Percentiles rank a stretch among this genome's conserved stretches.
Conservation (phyloP, 2,888 invertebrate species). For the Athalia rosae region DNA sequence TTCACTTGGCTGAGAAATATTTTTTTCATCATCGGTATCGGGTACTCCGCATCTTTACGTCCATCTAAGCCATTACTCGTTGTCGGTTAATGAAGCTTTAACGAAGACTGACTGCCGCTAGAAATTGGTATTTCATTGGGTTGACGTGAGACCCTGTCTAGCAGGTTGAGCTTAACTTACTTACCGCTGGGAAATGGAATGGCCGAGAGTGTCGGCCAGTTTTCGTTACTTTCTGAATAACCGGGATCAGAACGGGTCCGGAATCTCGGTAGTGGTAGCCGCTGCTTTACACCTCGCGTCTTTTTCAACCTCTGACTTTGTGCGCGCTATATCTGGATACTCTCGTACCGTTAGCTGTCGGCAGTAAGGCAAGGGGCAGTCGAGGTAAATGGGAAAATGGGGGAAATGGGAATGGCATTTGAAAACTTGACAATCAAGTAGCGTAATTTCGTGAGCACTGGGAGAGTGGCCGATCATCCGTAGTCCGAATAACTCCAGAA, state of each 20-base stretch:
- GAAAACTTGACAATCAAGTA: conserved; percentile 34
- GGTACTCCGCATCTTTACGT: too few species aligned
- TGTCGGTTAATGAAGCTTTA: conserved; percentile 39
- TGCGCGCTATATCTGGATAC: neutral
- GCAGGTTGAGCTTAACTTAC: conserved; percentile 35
- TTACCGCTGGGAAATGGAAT: conserved; percentile 2
- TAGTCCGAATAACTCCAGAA: neutral
- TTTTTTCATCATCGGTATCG: too few species aligned
- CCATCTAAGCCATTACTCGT: conserved; percentile 28
- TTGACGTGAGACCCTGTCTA: conserved; percentile 31
- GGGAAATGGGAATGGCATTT: neutral
- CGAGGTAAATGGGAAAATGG: neutral
- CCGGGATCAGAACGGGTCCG: too few species aligned
- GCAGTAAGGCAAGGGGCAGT: neutral
- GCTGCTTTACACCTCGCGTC: neutral
- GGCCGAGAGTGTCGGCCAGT: neutral
- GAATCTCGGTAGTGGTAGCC: too few species aligned
- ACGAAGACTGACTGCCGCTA: conserved; percentile 44
- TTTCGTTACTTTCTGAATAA: neutral
- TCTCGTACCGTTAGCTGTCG: neutral
- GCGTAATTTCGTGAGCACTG: conserved; percentile 25
- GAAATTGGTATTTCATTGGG: conserved; percentile 41
- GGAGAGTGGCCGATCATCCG: neutral
- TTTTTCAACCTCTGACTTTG: neutral
- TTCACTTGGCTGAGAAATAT: neutral